Evolutionary conservation across 2,888 invertebrate genomes (phyloP), one percentile per base, ranked within the genome.

Genomic region (Eustalomyia histrio): DNA sequence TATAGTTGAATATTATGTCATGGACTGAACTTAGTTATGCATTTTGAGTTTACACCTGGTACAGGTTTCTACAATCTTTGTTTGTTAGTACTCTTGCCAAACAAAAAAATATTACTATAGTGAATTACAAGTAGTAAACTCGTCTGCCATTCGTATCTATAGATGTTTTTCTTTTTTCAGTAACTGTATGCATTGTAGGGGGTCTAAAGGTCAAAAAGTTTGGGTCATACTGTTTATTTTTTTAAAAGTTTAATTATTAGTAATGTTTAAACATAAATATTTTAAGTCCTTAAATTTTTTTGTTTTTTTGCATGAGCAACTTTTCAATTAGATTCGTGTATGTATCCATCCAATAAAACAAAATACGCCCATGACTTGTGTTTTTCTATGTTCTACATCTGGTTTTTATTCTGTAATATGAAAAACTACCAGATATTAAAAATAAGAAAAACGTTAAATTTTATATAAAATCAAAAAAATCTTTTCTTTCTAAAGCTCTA

Each of bases 321-420:
- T 43, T 67, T 69, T 75, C n/a, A 14, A 43, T 69, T 69, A n/a
- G 43, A 21, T 79, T 76, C 73, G 74, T 81, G 81, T 81, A 74
- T 81, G 81, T 81, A 81, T 78, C 65, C 50, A 61, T 78, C 61
- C 50, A 61, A 63, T 64, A 55, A 81, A 65, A 65, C 43, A 52
- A 74, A 65, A 74, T 76, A 78, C 81, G 81, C 81, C 78, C 74
- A 81, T 81, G 64, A 29, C 55, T 55, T 58, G 18, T 61, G 53
- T 61, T 74, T 60, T 61, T n/a, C 52, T 21, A 10, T 74, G 55
- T 69, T 74, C 58, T 35, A 79, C 68, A 75, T 50, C 63, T 57
- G 64, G 43, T 64, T 64, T 64, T 33, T 50, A 14, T 29, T 50
- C 14, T 17, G 43, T 47, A 7, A 47, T n/a, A n/a, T 5, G 14